phyloP scores from a whole-genome alignment of 2,797 vertebrate genomes.

The Myiothlypis chrysogaster region DNA sequence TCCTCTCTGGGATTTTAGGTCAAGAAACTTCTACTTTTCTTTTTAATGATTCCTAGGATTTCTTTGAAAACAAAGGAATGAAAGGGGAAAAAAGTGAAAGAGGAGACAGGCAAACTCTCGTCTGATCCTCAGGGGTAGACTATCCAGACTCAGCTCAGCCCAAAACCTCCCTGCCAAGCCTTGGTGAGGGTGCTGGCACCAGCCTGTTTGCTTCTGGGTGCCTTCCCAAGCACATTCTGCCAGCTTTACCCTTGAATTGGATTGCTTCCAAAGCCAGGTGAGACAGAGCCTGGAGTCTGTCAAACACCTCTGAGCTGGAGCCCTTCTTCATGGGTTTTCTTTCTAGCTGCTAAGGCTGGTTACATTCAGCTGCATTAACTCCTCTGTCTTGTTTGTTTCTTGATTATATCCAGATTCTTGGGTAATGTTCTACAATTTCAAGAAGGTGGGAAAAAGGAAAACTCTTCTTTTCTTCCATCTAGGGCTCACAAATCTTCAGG shows the following conservation, averaged over 20 bases:
- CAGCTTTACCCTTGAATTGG: not conserved
- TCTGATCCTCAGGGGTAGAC: not conserved
- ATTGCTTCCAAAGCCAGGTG: not conserved
- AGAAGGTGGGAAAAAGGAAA: not conserved
- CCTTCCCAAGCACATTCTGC: not conserved
- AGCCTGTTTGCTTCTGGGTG: not conserved
- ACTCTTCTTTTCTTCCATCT: fast-evolving
- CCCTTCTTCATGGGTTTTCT: not conserved
- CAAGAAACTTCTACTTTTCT: not conserved
- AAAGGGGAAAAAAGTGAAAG: not conserved
- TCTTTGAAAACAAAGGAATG: not conserved
- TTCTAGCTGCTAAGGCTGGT: not conserved
- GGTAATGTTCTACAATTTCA: not conserved
- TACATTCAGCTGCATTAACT: not conserved
- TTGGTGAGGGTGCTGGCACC: not conserved
- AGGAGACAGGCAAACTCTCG: not conserved
- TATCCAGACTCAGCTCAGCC: not conserved
- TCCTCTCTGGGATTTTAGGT: not conserved
- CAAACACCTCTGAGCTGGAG: not conserved
- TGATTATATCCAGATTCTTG: not conserved
- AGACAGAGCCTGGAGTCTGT: not conserved
- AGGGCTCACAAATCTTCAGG: not conserved
- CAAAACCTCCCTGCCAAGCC: not conserved
- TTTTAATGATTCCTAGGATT: not conserved
- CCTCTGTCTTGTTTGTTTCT: not conserved